Percentiles rank a stretch among this genome's conserved stretches.
Conservation (phyloP, 2,888 invertebrate genomes). For the Chelonus formosanus region DNA sequence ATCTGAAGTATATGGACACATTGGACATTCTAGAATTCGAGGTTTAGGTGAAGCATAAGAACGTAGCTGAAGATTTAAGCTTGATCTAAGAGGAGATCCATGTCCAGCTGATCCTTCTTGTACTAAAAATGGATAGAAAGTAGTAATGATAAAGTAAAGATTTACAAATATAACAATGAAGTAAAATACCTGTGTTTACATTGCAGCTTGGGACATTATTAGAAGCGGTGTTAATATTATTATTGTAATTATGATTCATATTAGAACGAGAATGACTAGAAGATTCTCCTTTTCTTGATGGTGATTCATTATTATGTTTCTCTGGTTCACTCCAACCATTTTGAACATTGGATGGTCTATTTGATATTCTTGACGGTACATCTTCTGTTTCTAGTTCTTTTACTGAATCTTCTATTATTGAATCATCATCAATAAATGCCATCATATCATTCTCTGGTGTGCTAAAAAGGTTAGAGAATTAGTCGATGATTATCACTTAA, state of each 20-base stretch:
- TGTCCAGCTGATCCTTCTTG: constrained; percentile 68
- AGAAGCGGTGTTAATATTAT: constrained; percentile 54
- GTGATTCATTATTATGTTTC: neutral
- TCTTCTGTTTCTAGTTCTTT: constrained; percentile 67
- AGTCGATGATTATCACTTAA: neutral
- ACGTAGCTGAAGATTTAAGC: constrained; percentile 61
- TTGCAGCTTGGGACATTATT: constrained; percentile 32
- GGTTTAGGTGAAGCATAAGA: constrained; percentile 61
- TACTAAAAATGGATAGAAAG: constrained; percentile 36
- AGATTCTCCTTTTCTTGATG: constrained; percentile 18
- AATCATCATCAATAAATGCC: constrained; percentile 81
- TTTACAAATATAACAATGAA: neutral
- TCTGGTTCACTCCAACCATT: constrained; percentile 68
- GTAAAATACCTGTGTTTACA: constrained; percentile 10
- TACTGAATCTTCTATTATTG: constrained; percentile 66
- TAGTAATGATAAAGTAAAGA: too few relatives aligned
- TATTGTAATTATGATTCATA: constrained; percentile 62
- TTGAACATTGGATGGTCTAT: constrained; percentile 58
- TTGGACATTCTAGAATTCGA: constrained; percentile 72
- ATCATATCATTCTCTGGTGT: constrained; percentile 77
- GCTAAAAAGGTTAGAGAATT: constrained; percentile 41
- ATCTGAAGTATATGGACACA: constrained; percentile 80
- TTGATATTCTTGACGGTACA: constrained; percentile 51
- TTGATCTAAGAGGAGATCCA: constrained; percentile 76
- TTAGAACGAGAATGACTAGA: constrained; percentile 40